Base-by-base conservation (phyloP, 2,113 vertebrate species). In the Tupaia tana region DNA sequence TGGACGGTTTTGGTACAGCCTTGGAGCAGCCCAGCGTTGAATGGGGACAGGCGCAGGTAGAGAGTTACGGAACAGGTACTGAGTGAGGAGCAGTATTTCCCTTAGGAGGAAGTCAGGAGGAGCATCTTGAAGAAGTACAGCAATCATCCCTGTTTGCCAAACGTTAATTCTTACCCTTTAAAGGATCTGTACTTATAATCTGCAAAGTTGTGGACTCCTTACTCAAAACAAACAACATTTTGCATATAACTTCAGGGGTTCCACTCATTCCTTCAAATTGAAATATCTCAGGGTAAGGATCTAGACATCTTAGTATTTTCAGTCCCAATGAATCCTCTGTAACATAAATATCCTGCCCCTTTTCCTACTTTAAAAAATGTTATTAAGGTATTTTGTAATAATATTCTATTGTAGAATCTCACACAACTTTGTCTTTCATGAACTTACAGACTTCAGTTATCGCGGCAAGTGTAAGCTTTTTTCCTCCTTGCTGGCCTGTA, bases 261-360 rank as follows among this genome's bases (percentile, higher is more conserved):
- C 43, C 43, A 59, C 34, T 31, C 9, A 11, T 66, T 89, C 64
- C 52, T 56, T 84, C 66, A 96, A 90, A 64, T 69, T 8, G 63
- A 77, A 88, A 18, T 63, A 34, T 83, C 7, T 71, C 58, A 83
- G 15, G 8, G 13, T 85, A 58, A 86, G 52, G 89, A 77, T 73
- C 90, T 89, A 80, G 31, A 88, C 7, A 81, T 82, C 52, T 90
- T 61, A 70, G 67, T 89, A 56, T 77, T 95, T 84, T 92, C 67
- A 61, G 52, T 92, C 54, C 64, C 75, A 56, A 54, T 95, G 88
- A 85, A 74, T 43, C 12, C 10, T 93, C 61, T 61, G 14, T 66
- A 31, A 9, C 69, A 79, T 94, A 93, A 63, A 52, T 56, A 89
- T 5, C 34, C 43, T 77, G 58, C 27, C 1, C 13, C 31, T 88